Base-by-base conservation (phyloP, 2,888 invertebrate species). In the Trisateles emortualis region DNA sequence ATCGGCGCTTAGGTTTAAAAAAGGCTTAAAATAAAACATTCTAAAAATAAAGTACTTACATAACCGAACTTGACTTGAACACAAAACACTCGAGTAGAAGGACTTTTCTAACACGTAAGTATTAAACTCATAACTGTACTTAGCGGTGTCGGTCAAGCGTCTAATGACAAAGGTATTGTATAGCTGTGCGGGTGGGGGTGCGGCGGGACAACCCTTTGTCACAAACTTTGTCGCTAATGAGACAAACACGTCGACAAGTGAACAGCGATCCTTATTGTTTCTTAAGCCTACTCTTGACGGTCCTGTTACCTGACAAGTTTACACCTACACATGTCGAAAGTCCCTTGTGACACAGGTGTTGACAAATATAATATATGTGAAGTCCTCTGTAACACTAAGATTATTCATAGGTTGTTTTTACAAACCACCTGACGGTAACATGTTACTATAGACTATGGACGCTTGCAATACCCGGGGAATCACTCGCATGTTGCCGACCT, bases 101-200 rank as follows among this genome's bases (percentile, higher is more conserved):
- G 5, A 33, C 8, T 14, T 14, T n/a, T 5, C 5, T 32, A 29
- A 9, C 11, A 29, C 10, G 9, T 22, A 22, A 38, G 38, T 39
- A 17, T 46, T 3, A 39, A 36, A 39, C 38, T 29, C 29, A 5
- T 30, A 30, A 46, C 19, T 19, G 11, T 46, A 30, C 1, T 39
- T 39, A 46, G 39, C 14, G 26, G 30, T 13, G 38, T 22, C 38
- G 46, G 17, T 38, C 19, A 39, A 30, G 30, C 13, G 38, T 46
- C 17, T 39, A n/a, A 39, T 46, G 39, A 39, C 39, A 46, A 46
- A 29, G 38, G 38, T 45, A 36, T 33, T 14, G 29, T 17, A n/a
- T n/a, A n/a, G n/a, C n/a, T n/a, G n/a, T n/a, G n/a, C n/a, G n/a
- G n/a, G n/a, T n/a, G n/a, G n/a, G n/a, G n/a, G n/a, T 5, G 44